Evolutionary conservation across 2,113 vertebrate species (phyloP).

Genomic region (Myocastor coypus): DNA sequence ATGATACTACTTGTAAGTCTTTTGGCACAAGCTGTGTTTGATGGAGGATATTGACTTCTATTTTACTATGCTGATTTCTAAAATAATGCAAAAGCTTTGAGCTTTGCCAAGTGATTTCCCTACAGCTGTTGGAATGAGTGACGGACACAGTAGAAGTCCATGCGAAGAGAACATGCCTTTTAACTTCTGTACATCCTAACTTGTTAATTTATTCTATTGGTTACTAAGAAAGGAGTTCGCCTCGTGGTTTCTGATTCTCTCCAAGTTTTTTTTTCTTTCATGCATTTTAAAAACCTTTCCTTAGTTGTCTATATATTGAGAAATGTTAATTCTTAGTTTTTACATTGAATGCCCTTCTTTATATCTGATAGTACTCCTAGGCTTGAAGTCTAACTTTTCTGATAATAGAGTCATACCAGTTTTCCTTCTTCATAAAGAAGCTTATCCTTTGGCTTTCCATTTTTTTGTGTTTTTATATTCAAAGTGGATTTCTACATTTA

Average conservation of each 20-base stretch:
- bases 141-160: neutral
- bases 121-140: neutral
- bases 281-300: neutral
- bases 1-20: neutral
- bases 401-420: neutral
- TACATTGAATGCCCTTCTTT: neutral
- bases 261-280: neutral
- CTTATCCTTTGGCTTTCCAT: neutral
- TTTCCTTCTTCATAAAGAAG: neutral
- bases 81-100: neutral
- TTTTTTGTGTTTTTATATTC: neutral
- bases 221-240: neutral
- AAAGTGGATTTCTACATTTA: neutral
- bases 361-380: neutral
- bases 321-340: neutral
- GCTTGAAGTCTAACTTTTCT: neutral
- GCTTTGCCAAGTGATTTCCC: neutral
- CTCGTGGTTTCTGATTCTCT: neutral
- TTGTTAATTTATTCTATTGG: neutral
- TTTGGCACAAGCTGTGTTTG: neutral
- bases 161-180: neutral
- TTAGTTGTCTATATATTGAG: neutral
- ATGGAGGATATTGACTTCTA: neutral
- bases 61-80: slow-evolving; percentile 5
- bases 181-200: neutral